phyloP scores from a whole-genome alignment of 2,113 vertebrate genomes.

The Phainopepla nitens region DNA sequence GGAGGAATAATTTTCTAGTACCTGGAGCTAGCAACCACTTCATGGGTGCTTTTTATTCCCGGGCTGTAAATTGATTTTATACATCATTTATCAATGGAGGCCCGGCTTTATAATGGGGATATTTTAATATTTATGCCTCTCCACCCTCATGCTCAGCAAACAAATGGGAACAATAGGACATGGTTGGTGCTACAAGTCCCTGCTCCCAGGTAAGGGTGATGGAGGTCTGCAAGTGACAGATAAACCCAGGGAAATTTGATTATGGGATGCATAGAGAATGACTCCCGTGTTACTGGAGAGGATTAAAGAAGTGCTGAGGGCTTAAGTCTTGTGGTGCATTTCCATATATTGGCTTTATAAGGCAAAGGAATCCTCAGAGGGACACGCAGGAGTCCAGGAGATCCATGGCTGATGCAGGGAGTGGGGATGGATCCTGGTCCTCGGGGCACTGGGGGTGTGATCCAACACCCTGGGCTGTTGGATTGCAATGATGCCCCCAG shows the following conservation, averaged over 20 bases:
- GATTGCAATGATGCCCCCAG: rapidly evolving
- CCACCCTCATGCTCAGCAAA: constrained; percentile 7
- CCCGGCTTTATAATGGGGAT: constrained; percentile 61
- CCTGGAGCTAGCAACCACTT: constrained; percentile 16
- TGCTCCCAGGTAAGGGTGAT: not conserved
- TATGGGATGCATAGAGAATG: not conserved
- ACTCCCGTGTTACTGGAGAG: not conserved
- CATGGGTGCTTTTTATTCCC: constrained; percentile 57
- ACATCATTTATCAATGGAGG: constrained; percentile 68
- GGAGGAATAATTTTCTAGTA: constrained; percentile 60
- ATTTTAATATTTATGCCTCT: constrained; percentile 57
- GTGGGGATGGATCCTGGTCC: not conserved
- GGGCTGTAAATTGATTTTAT: constrained; percentile 74
- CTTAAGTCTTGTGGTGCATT: not conserved
- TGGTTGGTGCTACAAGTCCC: constrained; percentile 4
- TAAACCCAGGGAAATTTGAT: constrained; percentile 8
- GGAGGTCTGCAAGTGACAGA: constrained; percentile 8
- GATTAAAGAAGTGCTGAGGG: constrained; percentile 36
- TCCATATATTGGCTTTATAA: not conserved
- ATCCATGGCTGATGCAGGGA: rapidly evolving
- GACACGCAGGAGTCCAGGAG: rapidly evolving
- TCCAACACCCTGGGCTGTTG: not conserved
- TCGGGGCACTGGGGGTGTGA: not conserved
- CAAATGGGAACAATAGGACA: constrained; percentile 39
- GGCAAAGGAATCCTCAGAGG: not conserved